phyloP scores from a whole-genome alignment of 53 echinoderm and acorn worm species.

The Hippasteria phrygiana region DNA sequence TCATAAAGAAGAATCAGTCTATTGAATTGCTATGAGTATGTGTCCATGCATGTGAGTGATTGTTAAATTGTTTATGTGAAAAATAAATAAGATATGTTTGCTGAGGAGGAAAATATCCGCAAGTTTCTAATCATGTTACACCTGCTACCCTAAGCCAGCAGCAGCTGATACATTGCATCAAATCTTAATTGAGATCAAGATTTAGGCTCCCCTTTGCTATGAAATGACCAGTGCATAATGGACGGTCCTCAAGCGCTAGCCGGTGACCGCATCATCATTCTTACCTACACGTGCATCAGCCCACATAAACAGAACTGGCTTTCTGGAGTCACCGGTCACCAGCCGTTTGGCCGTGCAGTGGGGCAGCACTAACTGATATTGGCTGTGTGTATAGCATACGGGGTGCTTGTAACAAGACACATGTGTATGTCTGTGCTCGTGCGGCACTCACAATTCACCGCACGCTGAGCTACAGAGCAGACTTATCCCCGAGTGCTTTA shows the following conservation, averaged over 20 bases:
- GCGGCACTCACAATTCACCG: too few relatives aligned
- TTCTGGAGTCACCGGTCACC: conserved; percentile 16
- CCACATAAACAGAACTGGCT: background rate
- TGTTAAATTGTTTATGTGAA: too few relatives aligned
- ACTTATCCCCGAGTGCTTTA: background rate
- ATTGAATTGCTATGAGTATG: too few relatives aligned
- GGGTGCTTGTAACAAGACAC: background rate
- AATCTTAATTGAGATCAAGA: background rate
- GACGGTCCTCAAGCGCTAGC: background rate
- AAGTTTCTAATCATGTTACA: background rate
- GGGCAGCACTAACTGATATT: background rate
- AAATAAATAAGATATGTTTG: too few relatives aligned
- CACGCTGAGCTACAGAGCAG: background rate
- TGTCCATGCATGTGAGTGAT: too few relatives aligned
- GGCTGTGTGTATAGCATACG: background rate
- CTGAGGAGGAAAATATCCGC: too few relatives aligned
- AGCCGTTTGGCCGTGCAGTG: background rate
- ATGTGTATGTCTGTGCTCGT: background rate
- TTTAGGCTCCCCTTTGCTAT: background rate
- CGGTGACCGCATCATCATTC: background rate
- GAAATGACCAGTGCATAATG: conserved; percentile 4
- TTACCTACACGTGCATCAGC: background rate
- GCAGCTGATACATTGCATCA: background rate
- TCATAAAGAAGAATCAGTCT: too few relatives aligned
- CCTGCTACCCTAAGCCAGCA: background rate